Base-by-base conservation (phyloP, 2,797 vertebrate species). In the Masticophis lateralis region DNA sequence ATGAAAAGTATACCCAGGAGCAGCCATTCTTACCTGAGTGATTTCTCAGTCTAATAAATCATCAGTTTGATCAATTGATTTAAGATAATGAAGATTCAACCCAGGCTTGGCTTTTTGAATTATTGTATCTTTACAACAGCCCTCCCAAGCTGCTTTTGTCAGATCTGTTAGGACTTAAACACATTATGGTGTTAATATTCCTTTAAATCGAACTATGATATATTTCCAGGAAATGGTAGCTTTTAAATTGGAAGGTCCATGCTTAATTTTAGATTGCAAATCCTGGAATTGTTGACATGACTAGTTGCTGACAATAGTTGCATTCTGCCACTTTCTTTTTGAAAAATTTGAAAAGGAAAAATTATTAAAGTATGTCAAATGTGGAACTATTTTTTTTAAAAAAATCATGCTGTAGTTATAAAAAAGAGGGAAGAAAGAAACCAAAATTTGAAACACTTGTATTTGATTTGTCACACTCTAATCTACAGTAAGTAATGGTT, bases 391-490 rank as follows among this genome's bases (percentile, higher is more conserved):
- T 47, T 86, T 53, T 18, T 37, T n/a, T 74, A 43, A 79, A 69
- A 51, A 89, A 89, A 57, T 47, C 69, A 91, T 57, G 51, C 32
- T 91, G 18, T 11, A 91, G 27, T 86, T 89, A 86, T 86, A 56
- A 55, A 66, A 59, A 28, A 5, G 14, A 74, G 32, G 16, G 69
- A 86, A 63, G 69, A 69, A 91, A 91, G 59, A 91, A 89, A 66
- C 60, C 51, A 55, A 86, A 89, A 91, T 32, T 22, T 91, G 93
- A 91, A 93, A 86, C 93, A 93, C 86, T 93, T 91, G 90, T 89
- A 93, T 93, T 93, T 93, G 69, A 93, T 93, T 93, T 57, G 90
- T 66, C 93, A 93, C 93, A 93, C 87, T 88, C 43, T 93, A 56
- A 91, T 93, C 87, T 89, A 86, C 61, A 56, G 57, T 89, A 89